phyloP scores from a whole-genome alignment of 2,797 vertebrate genomes.

The Aquila chrysaetos region DNA sequence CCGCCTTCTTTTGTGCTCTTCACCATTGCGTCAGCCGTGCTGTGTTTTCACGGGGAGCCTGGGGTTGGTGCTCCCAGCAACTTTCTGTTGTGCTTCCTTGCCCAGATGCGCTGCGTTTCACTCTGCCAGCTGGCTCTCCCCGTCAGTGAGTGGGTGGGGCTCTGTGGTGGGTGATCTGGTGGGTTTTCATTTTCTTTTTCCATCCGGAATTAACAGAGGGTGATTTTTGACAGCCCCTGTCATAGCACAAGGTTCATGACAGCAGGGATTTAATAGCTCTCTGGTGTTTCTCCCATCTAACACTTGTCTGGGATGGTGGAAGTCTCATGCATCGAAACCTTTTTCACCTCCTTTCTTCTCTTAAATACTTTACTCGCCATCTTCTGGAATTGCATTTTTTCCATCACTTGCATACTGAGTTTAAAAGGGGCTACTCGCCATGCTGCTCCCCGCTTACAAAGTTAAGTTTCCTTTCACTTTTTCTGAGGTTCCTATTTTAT shows the following conservation, averaged over 20 bases:
- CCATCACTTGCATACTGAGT: background rate
- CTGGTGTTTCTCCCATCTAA: background rate
- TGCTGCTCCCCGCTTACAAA: background rate
- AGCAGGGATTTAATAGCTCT: background rate
- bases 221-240: background rate
- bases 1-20: accelerated
- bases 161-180: background rate
- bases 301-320: background rate
- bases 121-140: background rate
- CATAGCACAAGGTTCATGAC: background rate
- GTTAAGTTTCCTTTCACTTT: background rate
- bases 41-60: background rate
- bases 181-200: background rate
- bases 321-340: background rate
- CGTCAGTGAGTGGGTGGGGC: accelerated
- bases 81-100: background rate
- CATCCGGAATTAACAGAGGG: background rate
- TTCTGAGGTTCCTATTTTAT: background rate
- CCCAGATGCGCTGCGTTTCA: accelerated
- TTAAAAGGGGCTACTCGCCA: background rate
- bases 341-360: background rate
- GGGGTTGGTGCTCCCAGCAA: background rate
- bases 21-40: accelerated
- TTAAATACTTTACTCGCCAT: background rate
- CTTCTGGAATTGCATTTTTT: background rate